These are phyloP conservation scores for Macrobrachium rosenbergii DNA, from an alignment of 1,140 invertebrate genomes.

Conservation along the genomic window DNA sequence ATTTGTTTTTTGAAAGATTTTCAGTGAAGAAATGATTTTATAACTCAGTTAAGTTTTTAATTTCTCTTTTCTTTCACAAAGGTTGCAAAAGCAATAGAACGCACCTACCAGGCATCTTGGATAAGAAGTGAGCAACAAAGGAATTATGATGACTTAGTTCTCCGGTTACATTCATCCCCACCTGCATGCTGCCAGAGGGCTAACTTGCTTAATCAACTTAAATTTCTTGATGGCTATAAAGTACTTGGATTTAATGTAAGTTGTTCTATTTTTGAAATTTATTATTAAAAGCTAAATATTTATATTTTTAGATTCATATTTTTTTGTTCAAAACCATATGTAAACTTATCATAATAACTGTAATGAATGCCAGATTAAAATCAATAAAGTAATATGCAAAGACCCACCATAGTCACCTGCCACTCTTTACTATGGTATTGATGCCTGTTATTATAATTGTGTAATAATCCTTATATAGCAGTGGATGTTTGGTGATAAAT, in stretches of 20 bases:
- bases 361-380: no score
- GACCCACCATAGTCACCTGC: no score
- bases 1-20: no score
- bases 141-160: slow-evolving; percentile 84
- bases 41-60: slow-evolving; percentile 30
- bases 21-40: background rate
- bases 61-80: slow-evolving; percentile 66
- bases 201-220: slow-evolving; percentile 82
- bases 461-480: no score
- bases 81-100: slow-evolving; percentile 77
- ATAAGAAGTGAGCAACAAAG: slow-evolving; percentile 88
- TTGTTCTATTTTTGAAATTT: background rate
- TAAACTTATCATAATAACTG: no score
- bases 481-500: no score
- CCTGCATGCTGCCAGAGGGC: slow-evolving; percentile 82
- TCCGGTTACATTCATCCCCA: slow-evolving; percentile 81
- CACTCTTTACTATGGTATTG: no score
- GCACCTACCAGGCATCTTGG: slow-evolving; percentile 86
- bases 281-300: no score
- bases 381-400: no score
- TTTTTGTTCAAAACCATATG: no score
- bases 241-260: slow-evolving; percentile 82
- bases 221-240: slow-evolving; percentile 91
- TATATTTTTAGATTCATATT: no score
- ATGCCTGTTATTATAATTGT: no score